Conservation (phyloP, 2,797 vertebrate genomes). For the Xiphophorus birchmanni region DNA sequence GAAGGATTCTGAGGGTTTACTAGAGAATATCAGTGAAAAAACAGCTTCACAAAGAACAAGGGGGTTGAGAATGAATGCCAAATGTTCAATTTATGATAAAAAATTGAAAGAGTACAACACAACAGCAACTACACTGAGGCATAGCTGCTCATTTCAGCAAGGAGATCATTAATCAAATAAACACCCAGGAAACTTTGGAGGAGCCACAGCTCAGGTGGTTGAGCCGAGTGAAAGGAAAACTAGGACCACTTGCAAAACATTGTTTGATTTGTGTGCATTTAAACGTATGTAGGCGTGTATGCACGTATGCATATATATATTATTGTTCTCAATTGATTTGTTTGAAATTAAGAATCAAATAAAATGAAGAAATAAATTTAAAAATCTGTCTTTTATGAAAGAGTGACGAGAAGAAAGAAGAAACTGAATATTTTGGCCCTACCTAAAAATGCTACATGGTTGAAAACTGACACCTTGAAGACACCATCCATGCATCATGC, state of each 20-base stretch:
- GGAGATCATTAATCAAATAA: background rate
- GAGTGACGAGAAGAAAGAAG: too few species aligned
- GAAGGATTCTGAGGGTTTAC: too few species aligned
- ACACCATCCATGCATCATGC: background rate
- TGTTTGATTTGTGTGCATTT: too few species aligned
- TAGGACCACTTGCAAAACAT: background rate
- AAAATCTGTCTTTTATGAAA: too few species aligned
- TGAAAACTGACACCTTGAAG: background rate
- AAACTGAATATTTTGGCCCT: background rate
- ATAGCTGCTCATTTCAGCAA: background rate
- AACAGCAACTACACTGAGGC: background rate
- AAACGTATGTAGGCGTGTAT: too few species aligned
- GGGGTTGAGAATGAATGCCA: background rate
- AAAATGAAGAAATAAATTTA: background rate
- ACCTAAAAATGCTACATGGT: background rate
- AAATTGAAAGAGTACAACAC: background rate
- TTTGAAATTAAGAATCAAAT: background rate
- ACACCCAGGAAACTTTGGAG: background rate
- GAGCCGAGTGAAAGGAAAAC: background rate
- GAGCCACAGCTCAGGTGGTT: background rate
- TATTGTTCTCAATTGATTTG: too few species aligned
- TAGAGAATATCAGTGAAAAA: background rate
- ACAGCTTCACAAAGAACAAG: background rate
- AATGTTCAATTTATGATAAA: background rate
- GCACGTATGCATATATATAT: too few species aligned